phyloP scores from a whole-genome alignment of 2,113 vertebrate species.

The Cryptoleucopteryx plumbea region DNA sequence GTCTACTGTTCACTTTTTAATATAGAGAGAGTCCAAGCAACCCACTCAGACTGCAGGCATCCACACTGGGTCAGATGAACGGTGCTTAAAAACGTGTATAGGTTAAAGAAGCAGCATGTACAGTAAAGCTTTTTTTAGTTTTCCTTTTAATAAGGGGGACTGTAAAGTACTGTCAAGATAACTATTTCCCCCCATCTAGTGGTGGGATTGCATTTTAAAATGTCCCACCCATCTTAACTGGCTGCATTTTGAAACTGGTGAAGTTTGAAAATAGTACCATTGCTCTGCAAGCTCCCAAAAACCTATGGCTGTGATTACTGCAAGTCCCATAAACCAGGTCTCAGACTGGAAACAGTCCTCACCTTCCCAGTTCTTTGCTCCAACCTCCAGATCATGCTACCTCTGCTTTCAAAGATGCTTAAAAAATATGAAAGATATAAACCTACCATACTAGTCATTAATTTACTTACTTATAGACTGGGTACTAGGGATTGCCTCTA shows the following conservation, averaged over 20 bases:
- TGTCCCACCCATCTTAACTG: background rate
- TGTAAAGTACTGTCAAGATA: background rate
- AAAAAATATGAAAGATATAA: background rate
- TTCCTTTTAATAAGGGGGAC: background rate
- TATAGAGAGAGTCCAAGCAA: fast-evolving
- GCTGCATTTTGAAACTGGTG: background rate
- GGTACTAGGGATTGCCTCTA: background rate
- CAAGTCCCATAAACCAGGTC: background rate
- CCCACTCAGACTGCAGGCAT: background rate
- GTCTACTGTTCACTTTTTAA: background rate
- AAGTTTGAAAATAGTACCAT: background rate
- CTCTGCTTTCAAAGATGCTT: background rate
- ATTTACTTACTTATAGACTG: background rate
- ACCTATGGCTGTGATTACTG: background rate
- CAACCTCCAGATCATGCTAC: background rate
- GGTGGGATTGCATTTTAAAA: background rate
- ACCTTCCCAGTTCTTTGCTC: background rate
- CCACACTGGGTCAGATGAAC: background rate
- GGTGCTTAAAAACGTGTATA: background rate
- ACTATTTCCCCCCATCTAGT: conserved; percentile 9
- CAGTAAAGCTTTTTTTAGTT: background rate
- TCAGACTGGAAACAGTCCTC: background rate
- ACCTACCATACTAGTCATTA: background rate
- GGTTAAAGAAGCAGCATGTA: background rate
- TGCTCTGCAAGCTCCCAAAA: background rate